phyloP scores from a whole-genome alignment of 2,888 invertebrate species.

The Dimorphilus gyrociliatus region DNA sequence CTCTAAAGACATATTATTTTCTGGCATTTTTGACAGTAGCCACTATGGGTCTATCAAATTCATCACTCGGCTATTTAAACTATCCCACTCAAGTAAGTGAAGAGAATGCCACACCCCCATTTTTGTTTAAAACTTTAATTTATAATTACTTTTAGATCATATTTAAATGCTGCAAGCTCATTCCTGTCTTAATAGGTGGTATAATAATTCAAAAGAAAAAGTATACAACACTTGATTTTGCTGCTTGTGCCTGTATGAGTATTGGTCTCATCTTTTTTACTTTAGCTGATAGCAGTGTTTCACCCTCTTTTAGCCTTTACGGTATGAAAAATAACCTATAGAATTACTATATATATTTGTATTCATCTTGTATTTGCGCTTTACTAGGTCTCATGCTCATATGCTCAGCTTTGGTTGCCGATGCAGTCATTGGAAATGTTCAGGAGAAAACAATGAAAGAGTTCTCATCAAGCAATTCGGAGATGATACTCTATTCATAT shows the following conservation, averaged over 20 bases:
- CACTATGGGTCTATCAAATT: slow-evolving; percentile 89
- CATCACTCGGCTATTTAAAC: slow-evolving; percentile 79
- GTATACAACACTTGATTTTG: slow-evolving; percentile 64
- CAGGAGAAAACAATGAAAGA: slow-evolving; percentile 87
- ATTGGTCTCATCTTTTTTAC: slow-evolving; percentile 77
- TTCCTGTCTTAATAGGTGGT: slow-evolving; percentile 84
- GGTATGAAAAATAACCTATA: slow-evolving; percentile 33
- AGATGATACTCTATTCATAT: slow-evolving; percentile 73
- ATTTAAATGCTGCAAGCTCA: slow-evolving; percentile 91
- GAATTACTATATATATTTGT: not conserved
- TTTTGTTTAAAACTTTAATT: no score
- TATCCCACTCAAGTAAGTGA: slow-evolving; percentile 94
- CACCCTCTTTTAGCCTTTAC: slow-evolving; percentile 45
- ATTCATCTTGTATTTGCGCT: no score
- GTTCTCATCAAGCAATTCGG: slow-evolving; percentile 64
- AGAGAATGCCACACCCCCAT: no score
- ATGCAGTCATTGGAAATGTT: slow-evolving; percentile 87
- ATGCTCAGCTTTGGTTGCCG: slow-evolving; percentile 69
- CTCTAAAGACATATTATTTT: slow-evolving; percentile 58
- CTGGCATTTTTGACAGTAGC: slow-evolving; percentile 73
- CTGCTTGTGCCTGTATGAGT: slow-evolving; percentile 71
- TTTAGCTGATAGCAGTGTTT: slow-evolving; percentile 52
- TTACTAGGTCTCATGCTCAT: slow-evolving; percentile 42
- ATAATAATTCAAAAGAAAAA: slow-evolving; percentile 73
- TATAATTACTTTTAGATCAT: no score